Base-by-base conservation (phyloP, 2,113 vertebrate species). In the Vidua macroura region DNA sequence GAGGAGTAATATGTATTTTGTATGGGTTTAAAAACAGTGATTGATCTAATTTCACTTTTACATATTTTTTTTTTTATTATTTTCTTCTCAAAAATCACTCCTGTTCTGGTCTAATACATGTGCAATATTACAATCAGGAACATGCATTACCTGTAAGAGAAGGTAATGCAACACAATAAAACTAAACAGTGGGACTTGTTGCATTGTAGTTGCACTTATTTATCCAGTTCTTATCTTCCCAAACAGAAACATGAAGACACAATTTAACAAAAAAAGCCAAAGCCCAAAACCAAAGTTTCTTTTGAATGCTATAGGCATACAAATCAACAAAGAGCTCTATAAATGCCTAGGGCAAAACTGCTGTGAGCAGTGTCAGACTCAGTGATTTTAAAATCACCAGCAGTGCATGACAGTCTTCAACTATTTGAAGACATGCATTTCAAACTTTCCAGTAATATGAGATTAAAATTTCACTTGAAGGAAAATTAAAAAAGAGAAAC, bases 371-470 rank as follows among this genome's bases (percentile, higher is more conserved):
- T 89, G 87, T 78, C 90, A 93, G 69, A 82, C 63, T 44, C 63
- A 43, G 88, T 84, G 96, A 96, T 97, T 96, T 78, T 81, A 83
- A 96, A 97, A 90, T 39, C 30, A 96, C 49, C 49, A 33, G 43
- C 82, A 63, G 60, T 39, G n/a, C 33, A 13, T 53, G 11, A 78
- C n/a, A 48, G 55, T 75, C 46, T 86, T 95, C 77, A 93, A 87
- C 68, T 23, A n/a, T 31, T 56, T 56, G 55, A 56, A 56, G 33
- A 92, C 73, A 76, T 7, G 17, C 81, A 93, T 92, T 90, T 79
- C 94, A 94, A 95, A 92, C 33, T 85, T 80, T 35, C 46, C 75
- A 92, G 44, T 20, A 88, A 48, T 31, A 44, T 4, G 11, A 89
- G 64, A 92, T 77, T n/a, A 85, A 88, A 78, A 63, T 51, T 73